These are phyloP conservation scores for Phoxinus phoxinus DNA, from an alignment of 2,113 vertebrate genomes.

Conservation along the genomic window DNA sequence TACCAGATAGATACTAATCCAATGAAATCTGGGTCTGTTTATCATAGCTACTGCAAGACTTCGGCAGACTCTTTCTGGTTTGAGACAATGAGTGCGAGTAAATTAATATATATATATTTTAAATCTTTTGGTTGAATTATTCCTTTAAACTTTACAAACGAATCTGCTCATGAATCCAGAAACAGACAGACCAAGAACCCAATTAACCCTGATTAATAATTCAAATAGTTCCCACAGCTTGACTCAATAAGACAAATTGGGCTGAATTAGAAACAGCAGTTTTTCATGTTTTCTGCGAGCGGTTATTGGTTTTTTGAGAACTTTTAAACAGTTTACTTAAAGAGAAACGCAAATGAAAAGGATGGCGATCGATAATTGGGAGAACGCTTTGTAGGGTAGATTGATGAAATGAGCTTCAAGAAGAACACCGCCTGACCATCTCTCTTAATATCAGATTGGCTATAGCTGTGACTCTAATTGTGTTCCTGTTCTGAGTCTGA, in stretches of 20 bases:
- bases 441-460: slow-evolving; percentile 22
- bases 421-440: slow-evolving; percentile 27
- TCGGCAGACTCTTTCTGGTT: neutral
- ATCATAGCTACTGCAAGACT: neutral
- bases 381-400: slow-evolving; percentile 30
- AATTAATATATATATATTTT: neutral
- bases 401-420: slow-evolving; percentile 43
- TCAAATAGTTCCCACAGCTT: slow-evolving; percentile 1
- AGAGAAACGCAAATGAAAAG: slow-evolving; percentile 9
- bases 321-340: slow-evolving; percentile 25
- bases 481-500: neutral
- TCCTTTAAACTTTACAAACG: slow-evolving; percentile 34
- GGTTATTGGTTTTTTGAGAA: slow-evolving; percentile 23
- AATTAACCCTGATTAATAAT: slow-evolving; percentile 57
- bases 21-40: neutral
- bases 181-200: slow-evolving; percentile 48
- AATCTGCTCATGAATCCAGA: slow-evolving; percentile 39
- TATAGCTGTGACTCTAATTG: neutral
- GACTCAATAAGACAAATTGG: slow-evolving; percentile 33
- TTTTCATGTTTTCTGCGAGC: slow-evolving; percentile 10
- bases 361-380: slow-evolving; percentile 33
- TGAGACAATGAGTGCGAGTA: neutral
- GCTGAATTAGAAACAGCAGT: slow-evolving; percentile 23
- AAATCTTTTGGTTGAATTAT: neutral
- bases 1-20: neutral